Evolutionary conservation across 2,113 vertebrate species (phyloP), one percentile per base, ranked within the genome.

Genomic region (Galemys pyrenaicus): DNA sequence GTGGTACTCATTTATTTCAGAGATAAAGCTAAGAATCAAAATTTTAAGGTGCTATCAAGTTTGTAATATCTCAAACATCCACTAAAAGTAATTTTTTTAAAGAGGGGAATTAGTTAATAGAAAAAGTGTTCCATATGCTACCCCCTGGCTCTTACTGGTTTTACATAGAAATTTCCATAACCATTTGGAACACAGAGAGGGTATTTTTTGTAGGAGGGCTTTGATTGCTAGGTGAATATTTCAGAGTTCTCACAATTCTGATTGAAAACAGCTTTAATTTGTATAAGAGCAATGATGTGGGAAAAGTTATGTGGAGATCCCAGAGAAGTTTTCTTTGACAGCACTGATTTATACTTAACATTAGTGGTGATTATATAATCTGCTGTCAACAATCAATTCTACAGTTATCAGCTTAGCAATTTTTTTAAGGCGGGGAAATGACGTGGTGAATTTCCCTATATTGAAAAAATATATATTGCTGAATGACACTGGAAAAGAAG

Each of bases 171-270:
- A 74, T 92, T 95, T 79, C 80, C 70, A 90, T 22, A 88, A 67
- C 13, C 1, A 75, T 77, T 87, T 94, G 81, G 51, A 95, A 71
- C 70, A 77, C 13, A 89, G 26, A 46, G 37, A 70, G 30, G 17
- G 68, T 54, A 11, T 30, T 46, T 9, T 64, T 84, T 95, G 30
- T 22, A 37, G 32, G 54, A 46, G 4, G 12, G n/a, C 28, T 96
- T 92, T 30, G 32, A 87, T 77, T 96, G 85, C 56, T 79, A 93
- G 68, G 85, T 92, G 74, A 74, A 39, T 94, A 70, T 94, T 96
- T 96, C 87, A 94, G 95, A 89, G 9, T 39, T 56, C 84, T 70
- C 65, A 22, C 26, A 68, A 20, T 37, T 87, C 26, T 73, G 87
- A 89, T 80, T 64, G 60, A 88, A 95, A 94, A 73, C 70, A 95